Base-by-base conservation (phyloP, 2,797 vertebrate species). In the Margarornis squamiger region DNA sequence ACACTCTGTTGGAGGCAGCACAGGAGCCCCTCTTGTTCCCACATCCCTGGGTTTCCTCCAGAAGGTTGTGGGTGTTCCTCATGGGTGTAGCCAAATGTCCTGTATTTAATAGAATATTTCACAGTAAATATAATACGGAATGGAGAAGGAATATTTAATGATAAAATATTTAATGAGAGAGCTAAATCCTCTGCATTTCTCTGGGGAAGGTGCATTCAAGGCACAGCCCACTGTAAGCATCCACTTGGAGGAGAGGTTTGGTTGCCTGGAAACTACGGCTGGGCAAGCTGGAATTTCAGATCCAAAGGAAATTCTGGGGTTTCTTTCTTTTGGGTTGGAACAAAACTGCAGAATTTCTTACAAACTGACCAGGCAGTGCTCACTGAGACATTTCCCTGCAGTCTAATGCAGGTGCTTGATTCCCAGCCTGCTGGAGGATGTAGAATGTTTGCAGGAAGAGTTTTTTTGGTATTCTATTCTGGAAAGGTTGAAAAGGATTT, bases 191-290 rank as follows among this genome's bases (percentile, higher is more conserved):
- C 38, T 19, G 57, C 34, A 3, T 67, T 23, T 27, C 34, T 12
- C 43, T 3, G 76, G 55, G 51, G 65, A 57, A 51, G 41, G 12
- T 41, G n/a, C 49, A 6, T 41, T 83, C 38, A 2, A 85, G 54
- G 27, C 67, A 29, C 71, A 55, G 48, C 68, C 49, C n/a, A 9
- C 72, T 58, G 34, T 3, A 34, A 41, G 9, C 77, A 52, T 77
- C 52, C 48, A 62, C 74, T 74, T 6, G 6, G 22, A 63, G 79
- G 48, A 83, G 61, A 43, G 38, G 3, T 51, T 48, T 38, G 70
- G 86, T 93, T 95, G 92, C 86, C 66, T 94, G 79, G 93, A 91
- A 79, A 80, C 73, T 54, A 48, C 63, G 45, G 67, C 67, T 59
- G 81, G 63, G 65, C 59, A 70, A 55, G 70, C 14, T 3, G 78